A percentile compares a stretch with the other conserved stretches of the same genome.
phyloP scores from a whole-genome alignment of 2,888 invertebrate species.

The Protodeltote pygarga region DNA sequence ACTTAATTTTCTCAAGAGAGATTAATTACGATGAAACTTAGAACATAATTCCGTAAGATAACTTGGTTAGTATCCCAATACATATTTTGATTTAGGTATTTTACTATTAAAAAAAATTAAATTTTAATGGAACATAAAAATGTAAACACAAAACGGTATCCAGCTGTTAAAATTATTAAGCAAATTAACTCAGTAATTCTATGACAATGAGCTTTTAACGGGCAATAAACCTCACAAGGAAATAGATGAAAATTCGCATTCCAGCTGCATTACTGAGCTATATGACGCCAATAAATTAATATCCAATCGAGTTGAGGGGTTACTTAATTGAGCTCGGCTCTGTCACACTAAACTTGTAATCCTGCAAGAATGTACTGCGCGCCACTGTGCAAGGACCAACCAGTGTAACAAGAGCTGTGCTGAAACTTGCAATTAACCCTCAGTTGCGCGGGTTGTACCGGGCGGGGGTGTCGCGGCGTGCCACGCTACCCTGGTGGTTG shows the following conservation, averaged over 20 bases:
- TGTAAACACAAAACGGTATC: too few relatives aligned
- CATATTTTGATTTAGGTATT: too few relatives aligned
- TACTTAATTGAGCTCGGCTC: constrained; percentile 64
- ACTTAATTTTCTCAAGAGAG: too few relatives aligned
- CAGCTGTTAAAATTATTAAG: background rate
- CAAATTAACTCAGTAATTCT: constrained; percentile 6
- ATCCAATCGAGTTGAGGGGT: constrained; percentile 70
- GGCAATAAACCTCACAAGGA: constrained; percentile 22
- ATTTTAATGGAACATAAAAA: too few relatives aligned
- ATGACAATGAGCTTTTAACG: constrained; percentile 15
- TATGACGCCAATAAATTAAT: constrained; percentile 71
- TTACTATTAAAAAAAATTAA: too few relatives aligned
- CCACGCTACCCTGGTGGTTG: constrained; percentile 40
- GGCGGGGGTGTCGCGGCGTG: constrained; percentile 1
- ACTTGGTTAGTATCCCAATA: too few relatives aligned
- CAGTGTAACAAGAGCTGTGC: constrained; percentile 11
- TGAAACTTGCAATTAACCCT: constrained; percentile 1
- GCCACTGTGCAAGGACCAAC: constrained; percentile 41
- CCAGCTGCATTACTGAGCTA: constrained; percentile 43
- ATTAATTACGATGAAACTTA: too few relatives aligned
- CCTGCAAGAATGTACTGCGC: constrained; percentile 61
- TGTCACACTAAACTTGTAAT: constrained; percentile 69
- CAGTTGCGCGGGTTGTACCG: background rate
- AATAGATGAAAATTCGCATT: constrained; percentile 30
- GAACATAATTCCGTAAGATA: too few relatives aligned